phyloP scores from a whole-genome alignment of 2,797 vertebrate genomes.

The Eulemur coronatus region DNA sequence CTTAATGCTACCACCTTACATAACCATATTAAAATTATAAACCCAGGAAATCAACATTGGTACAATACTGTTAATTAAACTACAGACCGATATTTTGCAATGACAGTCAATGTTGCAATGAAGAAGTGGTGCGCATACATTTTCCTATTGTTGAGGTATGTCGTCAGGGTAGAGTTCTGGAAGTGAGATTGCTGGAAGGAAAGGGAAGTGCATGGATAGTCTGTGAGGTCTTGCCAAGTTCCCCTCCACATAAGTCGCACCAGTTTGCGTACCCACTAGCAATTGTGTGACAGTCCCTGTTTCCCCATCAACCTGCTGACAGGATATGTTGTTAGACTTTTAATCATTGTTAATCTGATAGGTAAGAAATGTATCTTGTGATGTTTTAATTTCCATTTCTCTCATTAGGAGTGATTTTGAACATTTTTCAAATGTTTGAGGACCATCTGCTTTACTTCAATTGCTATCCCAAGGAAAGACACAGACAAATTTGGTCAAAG shows the following conservation, averaged over 20 bases:
- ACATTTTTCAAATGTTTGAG: not conserved
- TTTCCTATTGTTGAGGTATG: not conserved
- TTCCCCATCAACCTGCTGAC: not conserved
- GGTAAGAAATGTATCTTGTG: not conserved
- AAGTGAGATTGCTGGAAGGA: not conserved
- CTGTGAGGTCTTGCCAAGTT: not conserved
- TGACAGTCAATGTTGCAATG: not conserved
- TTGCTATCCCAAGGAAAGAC: not conserved
- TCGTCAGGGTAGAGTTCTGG: not conserved
- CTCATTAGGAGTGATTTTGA: not conserved
- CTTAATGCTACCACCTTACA: not conserved
- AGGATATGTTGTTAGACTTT: not conserved
- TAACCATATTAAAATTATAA: not conserved
- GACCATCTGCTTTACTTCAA: not conserved
- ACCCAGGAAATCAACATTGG: not conserved
- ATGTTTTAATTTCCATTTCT: conserved; percentile 22
- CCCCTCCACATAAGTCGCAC: not conserved
- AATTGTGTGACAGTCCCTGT: not conserved
- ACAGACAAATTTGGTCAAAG: not conserved
- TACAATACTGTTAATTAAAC: not conserved
- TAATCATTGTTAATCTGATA: not conserved
- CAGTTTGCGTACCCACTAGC: not conserved
- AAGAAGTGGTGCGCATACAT: not conserved
- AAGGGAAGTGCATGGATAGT: not conserved
- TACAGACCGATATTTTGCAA: not conserved